Base-by-base conservation (phyloP, 2,888 invertebrate species). In the Orgyia antiqua region DNA sequence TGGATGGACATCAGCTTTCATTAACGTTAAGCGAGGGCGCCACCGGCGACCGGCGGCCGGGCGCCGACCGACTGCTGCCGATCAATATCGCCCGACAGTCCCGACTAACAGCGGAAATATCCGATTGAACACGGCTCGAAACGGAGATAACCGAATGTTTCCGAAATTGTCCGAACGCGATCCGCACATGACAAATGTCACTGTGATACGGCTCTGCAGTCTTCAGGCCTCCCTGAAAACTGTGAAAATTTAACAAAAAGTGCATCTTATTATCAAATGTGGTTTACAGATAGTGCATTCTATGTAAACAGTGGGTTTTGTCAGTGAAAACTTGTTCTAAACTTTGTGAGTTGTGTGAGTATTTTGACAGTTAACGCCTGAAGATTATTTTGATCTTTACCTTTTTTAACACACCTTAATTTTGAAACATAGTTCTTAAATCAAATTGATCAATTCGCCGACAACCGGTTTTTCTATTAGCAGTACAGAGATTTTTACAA, bases 111-210 rank as follows among this genome's bases (percentile, higher is more conserved):
- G 42, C 68, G 71, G 57, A 23, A 27, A 12, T 9, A 7, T 18
- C 44, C 72, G 75, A 67, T 17, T 10, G 13, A 9, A 7, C 24
- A 42, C 74, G 76, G 69, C 12, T 18, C 43, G 19, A 19, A 13
- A 21, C 69, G 68, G 51, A 17, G 3, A 0, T 20, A 1, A 6
- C 47, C 76, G 74, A 71, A 30, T 36, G 23, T 18, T n/a, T 10
- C 53, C 70, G 72, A 64, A 28, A 30, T 10, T 10, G 6, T 17
- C 46, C 74, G 75, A 73, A 39, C 51, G 42, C 45, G 47, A 58
- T 57, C 70, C 64, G 64, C 73, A 72, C 71, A 73, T 80, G 83
- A 74, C 80, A 83, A 73, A 67, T 80, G 84, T 82, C 86, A 83
- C 56, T 68, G 79, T 60, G 71, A 63, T 64, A 70, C 68, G 64